Evolutionary conservation across 2,797 vertebrate species (phyloP).

Genomic region (Varecia variegata): DNA sequence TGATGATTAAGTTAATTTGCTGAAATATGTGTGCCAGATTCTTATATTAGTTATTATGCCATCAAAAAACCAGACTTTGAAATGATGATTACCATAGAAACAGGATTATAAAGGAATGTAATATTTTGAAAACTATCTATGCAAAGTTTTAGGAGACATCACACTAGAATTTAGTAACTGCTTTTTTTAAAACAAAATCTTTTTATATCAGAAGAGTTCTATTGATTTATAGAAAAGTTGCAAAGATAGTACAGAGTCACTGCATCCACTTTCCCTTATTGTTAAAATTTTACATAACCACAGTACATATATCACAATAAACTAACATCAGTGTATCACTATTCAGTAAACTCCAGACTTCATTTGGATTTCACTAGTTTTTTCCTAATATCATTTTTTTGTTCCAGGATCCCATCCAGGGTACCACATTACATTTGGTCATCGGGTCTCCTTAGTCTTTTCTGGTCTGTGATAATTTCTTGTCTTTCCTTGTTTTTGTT

Average conservation of each 20-base stretch:
- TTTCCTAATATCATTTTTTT: not conserved
- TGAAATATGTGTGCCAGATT: not conserved
- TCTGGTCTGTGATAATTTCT: not conserved
- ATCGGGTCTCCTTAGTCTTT: not conserved
- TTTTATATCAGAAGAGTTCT: not conserved
- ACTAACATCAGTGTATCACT: not conserved
- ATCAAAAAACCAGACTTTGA: not conserved
- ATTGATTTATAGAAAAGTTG: not conserved
- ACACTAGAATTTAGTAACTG: not conserved
- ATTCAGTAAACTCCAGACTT: not conserved
- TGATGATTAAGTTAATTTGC: not conserved
- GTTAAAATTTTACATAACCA: not conserved
- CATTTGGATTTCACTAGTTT: not conserved
- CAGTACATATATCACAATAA: not conserved
- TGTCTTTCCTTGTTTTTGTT: not conserved
- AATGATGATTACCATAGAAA: not conserved
- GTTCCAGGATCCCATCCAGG: not conserved
- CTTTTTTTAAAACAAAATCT: not conserved
- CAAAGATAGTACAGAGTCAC: not conserved
- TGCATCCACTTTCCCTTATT: not conserved
- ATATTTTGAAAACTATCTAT: not conserved
- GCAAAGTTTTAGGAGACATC: not conserved
- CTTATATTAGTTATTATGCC: not conserved
- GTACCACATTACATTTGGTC: not conserved
- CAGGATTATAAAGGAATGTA: not conserved